Evolutionary conservation across 2,797 vertebrate genomes (phyloP), one percentile per base, ranked within the genome.

Genomic region (Labroides dimidiatus): DNA sequence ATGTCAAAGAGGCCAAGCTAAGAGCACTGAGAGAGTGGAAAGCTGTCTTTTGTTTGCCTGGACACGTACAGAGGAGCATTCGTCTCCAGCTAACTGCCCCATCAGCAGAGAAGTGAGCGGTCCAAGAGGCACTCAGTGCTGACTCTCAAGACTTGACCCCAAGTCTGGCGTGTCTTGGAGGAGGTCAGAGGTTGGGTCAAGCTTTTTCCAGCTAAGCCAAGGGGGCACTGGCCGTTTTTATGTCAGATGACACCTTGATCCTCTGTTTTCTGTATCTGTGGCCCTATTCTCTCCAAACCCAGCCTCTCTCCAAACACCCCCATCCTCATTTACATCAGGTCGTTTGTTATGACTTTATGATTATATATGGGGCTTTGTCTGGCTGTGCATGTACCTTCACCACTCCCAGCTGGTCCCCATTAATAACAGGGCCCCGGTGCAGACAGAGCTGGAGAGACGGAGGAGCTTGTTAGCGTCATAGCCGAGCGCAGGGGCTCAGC

Each of bases 331-430:
- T 94, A 91, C 93, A 94, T 94, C 75, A 84, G 91, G 92, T 94
- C 92, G 74, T 95, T 95, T 93, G 92, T 95, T 93, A 94, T 89
- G 85, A 92, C 92, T 92, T 93, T 91, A 95, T 93, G 84, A 93
- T 95, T 94, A 95, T 94, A 93, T 93, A 94, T 94, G 93, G 91
- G 90, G 84, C 93, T 94, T 94, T 94, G 94, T 94, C 94, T 95
- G 92, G 84, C 86, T 90, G 92, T 82, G 90, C 88, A 82, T 93
- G 93, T 95, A 93, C 93, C 93, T 93, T 93, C 89, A 84, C 89
- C 76, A 87, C 90, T 92, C 92, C 93, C 94, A 95, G 94, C 94
- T 95, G 94, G 91, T 93, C 86, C 90, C 93, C 93, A 93, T 94
- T 95, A 94, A 94, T 94, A 94, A 94, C 90, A 61, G 76, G 82